phyloP scores from a whole-genome alignment of 1,140 invertebrate genomes.

The Zaprionus ghesquierei region DNA sequence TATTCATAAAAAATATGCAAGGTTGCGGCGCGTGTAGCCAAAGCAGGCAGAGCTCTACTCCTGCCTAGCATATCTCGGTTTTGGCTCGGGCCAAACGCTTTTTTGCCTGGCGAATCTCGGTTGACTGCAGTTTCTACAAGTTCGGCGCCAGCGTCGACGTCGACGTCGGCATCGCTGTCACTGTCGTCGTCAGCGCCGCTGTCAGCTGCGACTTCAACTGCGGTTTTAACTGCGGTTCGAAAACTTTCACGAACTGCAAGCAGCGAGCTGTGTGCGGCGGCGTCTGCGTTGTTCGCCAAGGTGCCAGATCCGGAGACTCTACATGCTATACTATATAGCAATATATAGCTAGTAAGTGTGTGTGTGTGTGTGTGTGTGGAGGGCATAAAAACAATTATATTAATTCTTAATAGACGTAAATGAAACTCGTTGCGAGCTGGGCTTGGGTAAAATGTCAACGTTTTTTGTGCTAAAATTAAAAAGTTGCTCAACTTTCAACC shows the following conservation, averaged over 20 bases:
- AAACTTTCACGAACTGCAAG: constrained; percentile 52
- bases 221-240: constrained; percentile 56
- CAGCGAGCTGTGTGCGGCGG: constrained; percentile 13
- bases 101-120: constrained; percentile 35
- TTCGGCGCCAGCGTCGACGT: not conserved
- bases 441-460: constrained; percentile 30
- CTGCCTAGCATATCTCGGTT: not conserved
- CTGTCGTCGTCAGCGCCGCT: not conserved
- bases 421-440: not conserved
- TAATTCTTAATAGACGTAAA: constrained; percentile 24
- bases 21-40: constrained; percentile 6
- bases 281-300: not conserved
- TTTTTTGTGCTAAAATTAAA: constrained; percentile 52
- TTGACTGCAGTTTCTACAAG: constrained; percentile 27
- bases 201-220: constrained; percentile 28
- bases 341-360: not conserved
- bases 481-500: constrained; percentile 68
- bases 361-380: not conserved
- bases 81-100: not conserved
- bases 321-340: not conserved
- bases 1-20: constrained; percentile 31
- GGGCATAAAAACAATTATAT: constrained; percentile 37
- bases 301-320: constrained; percentile 2
- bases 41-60: not conserved
- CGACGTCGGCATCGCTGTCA: not conserved